Base-by-base conservation (phyloP, 2,113 vertebrate species). In the Cephalopholis sonnerati region DNA sequence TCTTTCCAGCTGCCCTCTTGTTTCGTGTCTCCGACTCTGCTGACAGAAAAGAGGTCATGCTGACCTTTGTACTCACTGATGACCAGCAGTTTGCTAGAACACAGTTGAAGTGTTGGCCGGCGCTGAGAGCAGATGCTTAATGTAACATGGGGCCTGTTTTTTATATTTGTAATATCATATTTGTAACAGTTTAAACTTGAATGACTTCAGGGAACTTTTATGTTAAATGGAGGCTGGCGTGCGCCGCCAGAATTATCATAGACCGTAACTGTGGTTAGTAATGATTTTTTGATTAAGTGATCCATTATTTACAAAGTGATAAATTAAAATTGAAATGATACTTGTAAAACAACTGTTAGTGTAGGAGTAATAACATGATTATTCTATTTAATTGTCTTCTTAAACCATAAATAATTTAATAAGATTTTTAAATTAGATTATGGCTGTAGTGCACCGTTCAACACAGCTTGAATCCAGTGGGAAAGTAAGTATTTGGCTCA, bases 401-500 rank as follows among this genome's bases (percentile, higher is more conserved):
- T 16, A 24, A 57, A 29, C 24, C 7, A 1, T 46, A 2, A 10
- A n/a, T 65, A 2, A 50, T 79, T 7, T 1, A 39, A 62, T 25
- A 15, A 15, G n/a, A 10, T 48, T 77, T 24, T 11, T 44, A 44
- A 44, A 44, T 44, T 11, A 3, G 27, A 46, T n/a, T 27, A 32
- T 57, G 50, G 78, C 51, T 27, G n/a, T 7, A 25, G 10, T 12
- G 68, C n/a, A 25, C n/a, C 41, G 58, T 51, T 69, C 57, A 44
- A 51, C 61, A 9, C n/a, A 22, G 46, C 20, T 70, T 53, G 50
- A 73, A 65, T 51, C 57, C 29, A 77, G 36, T 80, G 78, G 51
- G 71, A 32, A 83, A 74, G 74, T 68, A 18, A 2, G 48, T 41
- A 25, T 76, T 81, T 81, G 78, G 86, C 89, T 66, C 32, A 65